Conservation (phyloP, 1,140 invertebrate genomes). For the Zaprionus gabonicus region DNA sequence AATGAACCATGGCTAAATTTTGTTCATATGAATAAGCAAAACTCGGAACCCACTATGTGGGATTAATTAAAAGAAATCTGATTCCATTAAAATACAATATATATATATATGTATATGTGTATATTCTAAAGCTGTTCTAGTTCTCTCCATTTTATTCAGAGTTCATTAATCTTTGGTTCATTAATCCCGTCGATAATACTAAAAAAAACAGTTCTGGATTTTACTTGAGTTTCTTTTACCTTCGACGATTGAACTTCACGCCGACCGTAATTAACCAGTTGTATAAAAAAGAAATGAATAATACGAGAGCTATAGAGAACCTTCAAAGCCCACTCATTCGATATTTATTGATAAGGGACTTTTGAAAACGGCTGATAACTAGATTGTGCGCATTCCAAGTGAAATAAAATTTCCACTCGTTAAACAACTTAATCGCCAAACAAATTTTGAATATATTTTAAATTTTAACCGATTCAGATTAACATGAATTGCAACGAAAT, state of each 20-base stretch:
- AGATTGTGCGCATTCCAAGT: conserved; percentile 14
- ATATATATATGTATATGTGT: neutral
- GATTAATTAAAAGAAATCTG: neutral
- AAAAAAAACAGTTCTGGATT: neutral
- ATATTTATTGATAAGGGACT: conserved; percentile 20
- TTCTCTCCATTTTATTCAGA: neutral
- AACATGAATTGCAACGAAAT: neutral
- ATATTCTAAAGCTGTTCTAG: neutral
- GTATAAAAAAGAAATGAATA: conserved; percentile 14
- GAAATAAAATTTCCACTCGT: neutral
- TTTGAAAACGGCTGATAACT: conserved; percentile 17
- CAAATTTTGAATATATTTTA: conserved; percentile 9
- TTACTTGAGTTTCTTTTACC: neutral
- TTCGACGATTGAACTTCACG: conserved; percentile 6
- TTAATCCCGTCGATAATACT: conserved; percentile 3
- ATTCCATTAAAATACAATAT: neutral
- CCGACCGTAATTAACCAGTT: conserved; percentile 12
- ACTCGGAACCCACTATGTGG: neutral
- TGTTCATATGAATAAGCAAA: neutral
- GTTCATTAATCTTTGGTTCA: conserved; percentile 16
- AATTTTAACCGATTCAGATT: conserved; percentile 27
- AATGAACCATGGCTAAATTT: neutral
- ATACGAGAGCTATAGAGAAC: neutral
- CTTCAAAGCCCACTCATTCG: neutral
- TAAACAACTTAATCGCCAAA: neutral